phyloP scores from a whole-genome alignment of 2,888 invertebrate genomes.

The Aproaerema taeniolella region DNA sequence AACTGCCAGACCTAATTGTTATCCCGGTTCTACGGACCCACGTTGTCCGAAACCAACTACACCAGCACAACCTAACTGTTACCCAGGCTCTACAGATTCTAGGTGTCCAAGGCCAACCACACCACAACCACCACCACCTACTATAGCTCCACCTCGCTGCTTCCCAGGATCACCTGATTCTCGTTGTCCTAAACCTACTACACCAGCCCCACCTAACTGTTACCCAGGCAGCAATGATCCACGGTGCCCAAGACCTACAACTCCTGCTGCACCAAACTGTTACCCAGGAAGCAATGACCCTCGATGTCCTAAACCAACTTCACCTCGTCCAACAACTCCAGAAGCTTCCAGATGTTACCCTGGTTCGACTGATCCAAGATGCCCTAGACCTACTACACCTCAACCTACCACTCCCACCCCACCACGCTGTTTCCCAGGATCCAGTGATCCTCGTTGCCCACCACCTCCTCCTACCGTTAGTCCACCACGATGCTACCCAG shows the following conservation, averaged over 20 bases:
- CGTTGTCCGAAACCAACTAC: slow-evolving; percentile 12
- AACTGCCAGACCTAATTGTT: slow-evolving; percentile 28
- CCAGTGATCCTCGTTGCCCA: slow-evolving; percentile 37
- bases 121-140: too few relatives aligned
- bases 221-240: too few relatives aligned
- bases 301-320: slow-evolving; percentile 26
- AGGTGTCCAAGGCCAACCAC: slow-evolving; percentile 23
- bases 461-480: slow-evolving; percentile 23
- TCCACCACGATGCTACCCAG: slow-evolving; percentile 32
- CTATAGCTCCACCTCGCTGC: slow-evolving; percentile 30
- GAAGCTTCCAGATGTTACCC: slow-evolving; percentile 24
- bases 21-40: slow-evolving; percentile 33
- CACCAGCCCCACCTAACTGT: too few relatives aligned
- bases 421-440: slow-evolving; percentile 22
- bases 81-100: slow-evolving; percentile 23
- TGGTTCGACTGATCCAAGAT: slow-evolving; percentile 32
- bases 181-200: too few relatives aligned
- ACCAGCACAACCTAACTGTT: slow-evolving; percentile 19
- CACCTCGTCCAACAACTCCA: slow-evolving; percentile 10
- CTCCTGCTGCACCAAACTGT: slow-evolving; percentile 18
- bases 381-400: slow-evolving; percentile 23
- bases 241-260: slow-evolving; percentile 28
- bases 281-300: slow-evolving; percentile 28
- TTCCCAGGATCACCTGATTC: slow-evolving; percentile 44
- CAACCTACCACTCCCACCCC: too few relatives aligned